Percentiles rank a stretch among this genome's conserved stretches.
phyloP scores from a whole-genome alignment of 2,888 invertebrate genomes.

The Gortyna flavago region DNA sequence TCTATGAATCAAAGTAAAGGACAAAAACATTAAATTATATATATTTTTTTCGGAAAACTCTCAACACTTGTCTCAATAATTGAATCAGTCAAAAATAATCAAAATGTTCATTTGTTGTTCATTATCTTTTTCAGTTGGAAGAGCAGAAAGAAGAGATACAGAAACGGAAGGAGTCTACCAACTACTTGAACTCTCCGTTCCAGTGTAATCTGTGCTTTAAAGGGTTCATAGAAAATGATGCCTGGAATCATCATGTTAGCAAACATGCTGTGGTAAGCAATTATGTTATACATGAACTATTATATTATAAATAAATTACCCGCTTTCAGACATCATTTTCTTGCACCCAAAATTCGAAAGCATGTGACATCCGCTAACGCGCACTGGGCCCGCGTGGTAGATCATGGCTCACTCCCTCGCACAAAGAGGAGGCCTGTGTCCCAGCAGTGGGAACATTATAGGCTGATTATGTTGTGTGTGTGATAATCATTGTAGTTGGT shows the following conservation, averaged over 20 bases:
- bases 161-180: conserved; percentile 79
- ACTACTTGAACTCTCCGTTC: conserved; percentile 82
- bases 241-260: conserved; percentile 83
- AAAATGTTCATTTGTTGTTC: neutral
- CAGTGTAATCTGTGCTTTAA: conserved; percentile 84
- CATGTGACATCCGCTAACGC: too few species aligned
- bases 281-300: neutral
- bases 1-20: neutral
- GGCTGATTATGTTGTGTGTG: too few species aligned
- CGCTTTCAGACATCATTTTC: too few species aligned
- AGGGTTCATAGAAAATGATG: conserved; percentile 84
- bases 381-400: too few species aligned
- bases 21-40: neutral
- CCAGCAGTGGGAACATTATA: too few species aligned
- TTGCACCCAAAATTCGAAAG: too few species aligned
- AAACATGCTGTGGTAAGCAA: conserved; percentile 80
- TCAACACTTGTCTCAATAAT: neutral
- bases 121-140: conserved; percentile 71
- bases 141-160: conserved; percentile 83
- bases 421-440: too few species aligned
- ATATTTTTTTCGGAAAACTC: too few species aligned
- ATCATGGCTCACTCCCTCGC: too few species aligned
- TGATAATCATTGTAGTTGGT: too few species aligned
- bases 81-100: neutral
- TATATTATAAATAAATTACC: too few species aligned